phyloP scores from a whole-genome alignment of 2,113 vertebrate species.

The Phylloscopus whistleri region DNA sequence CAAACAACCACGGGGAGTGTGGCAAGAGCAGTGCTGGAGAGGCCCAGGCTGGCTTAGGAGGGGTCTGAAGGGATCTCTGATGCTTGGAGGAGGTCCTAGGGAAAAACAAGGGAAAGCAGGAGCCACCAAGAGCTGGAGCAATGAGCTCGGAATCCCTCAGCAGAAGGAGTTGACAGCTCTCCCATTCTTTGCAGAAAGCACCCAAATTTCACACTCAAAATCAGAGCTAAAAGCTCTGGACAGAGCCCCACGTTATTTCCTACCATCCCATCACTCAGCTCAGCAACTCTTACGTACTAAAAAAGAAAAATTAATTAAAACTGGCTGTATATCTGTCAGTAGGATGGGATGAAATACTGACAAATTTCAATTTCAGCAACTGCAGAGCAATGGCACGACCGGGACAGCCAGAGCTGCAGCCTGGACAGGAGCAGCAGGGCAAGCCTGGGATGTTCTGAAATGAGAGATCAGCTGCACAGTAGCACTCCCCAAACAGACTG shows the following conservation, averaged over 20 bases:
- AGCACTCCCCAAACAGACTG: neutral
- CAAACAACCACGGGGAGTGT: conserved; percentile 18
- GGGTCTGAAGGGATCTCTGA: neutral
- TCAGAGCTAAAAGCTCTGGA: neutral
- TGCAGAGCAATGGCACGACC: neutral
- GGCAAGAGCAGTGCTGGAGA: neutral
- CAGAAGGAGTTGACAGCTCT: neutral
- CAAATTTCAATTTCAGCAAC: neutral
- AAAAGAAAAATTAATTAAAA: conserved; percentile 9
- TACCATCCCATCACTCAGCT: neutral
- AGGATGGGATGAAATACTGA: neutral
- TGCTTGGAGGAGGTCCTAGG: neutral
- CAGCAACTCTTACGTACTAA: neutral
- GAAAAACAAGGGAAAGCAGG: neutral
- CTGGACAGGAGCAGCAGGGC: neutral
- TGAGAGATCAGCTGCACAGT: neutral
- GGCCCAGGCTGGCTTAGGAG: neutral
- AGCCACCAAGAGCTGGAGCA: neutral
- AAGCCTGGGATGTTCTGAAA: neutral
- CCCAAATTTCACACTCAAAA: neutral
- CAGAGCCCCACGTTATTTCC: neutral
- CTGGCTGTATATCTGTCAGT: neutral
- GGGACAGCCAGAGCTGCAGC: neutral
- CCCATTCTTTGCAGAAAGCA: neutral
- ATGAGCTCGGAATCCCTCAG: neutral